phyloP scores from a whole-genome alignment of 2,797 vertebrate genomes.

The Aratinga solstitialis region DNA sequence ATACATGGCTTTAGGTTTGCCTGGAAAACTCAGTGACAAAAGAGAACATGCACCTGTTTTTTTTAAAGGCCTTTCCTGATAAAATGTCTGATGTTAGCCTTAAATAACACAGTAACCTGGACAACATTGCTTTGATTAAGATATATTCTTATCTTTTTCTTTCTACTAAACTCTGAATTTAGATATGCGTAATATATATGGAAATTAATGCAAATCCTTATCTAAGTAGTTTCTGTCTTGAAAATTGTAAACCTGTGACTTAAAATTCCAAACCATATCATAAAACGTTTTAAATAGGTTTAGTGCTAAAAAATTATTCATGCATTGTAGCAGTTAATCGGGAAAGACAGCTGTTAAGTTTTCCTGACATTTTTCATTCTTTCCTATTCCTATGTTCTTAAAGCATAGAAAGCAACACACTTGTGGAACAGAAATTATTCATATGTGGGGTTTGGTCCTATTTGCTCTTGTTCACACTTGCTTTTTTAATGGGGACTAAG shows the following conservation, averaged over 20 bases:
- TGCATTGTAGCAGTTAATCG: neutral
- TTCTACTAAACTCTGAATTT: slow-evolving; percentile 34
- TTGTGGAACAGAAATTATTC: neutral
- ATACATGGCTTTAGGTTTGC: neutral
- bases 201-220: slow-evolving; percentile 62
- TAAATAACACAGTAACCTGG: neutral
- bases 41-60: neutral
- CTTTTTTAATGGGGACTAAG: neutral
- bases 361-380: neutral
- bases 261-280: neutral
- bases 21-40: neutral
- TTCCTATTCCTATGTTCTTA: neutral
- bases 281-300: neutral
- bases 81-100: neutral
- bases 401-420: neutral
- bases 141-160: slow-evolving; percentile 18
- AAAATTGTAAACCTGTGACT: slow-evolving; percentile 21
- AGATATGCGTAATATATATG: slow-evolving; percentile 18
- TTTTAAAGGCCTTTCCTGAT: neutral
- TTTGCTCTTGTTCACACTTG: neutral
- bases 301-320: neutral
- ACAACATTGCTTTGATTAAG: neutral
- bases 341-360: neutral
- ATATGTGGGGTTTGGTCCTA: neutral
- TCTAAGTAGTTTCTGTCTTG: neutral